phyloP scores from a whole-genome alignment of 2,797 vertebrate species.

The Cheirogaleus major region DNA sequence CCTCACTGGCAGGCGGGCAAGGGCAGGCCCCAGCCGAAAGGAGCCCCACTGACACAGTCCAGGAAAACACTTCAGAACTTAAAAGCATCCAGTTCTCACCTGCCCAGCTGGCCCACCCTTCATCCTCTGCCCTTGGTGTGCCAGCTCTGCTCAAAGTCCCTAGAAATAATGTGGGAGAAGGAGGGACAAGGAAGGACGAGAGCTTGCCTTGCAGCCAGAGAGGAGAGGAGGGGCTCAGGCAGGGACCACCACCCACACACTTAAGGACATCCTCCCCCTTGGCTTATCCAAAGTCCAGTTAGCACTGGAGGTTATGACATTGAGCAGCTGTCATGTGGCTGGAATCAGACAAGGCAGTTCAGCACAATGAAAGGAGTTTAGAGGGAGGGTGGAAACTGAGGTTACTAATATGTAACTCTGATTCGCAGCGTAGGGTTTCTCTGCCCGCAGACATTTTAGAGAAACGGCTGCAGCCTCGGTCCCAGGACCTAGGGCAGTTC shows the following conservation, averaged over 20 bases:
- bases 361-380: not conserved
- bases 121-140: not conserved
- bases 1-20: not conserved
- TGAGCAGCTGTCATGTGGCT: not conserved
- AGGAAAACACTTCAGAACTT: not conserved
- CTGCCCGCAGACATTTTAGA: not conserved
- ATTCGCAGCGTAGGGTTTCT: not conserved
- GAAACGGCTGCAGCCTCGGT: not conserved
- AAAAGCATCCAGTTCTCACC: not conserved
- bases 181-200: not conserved
- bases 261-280: not conserved
- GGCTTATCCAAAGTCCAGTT: not conserved
- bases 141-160: not conserved
- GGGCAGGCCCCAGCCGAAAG: not conserved
- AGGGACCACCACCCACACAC: not conserved
- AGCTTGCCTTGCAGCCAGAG: not conserved
- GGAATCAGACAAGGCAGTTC: not conserved
- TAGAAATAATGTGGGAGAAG: not conserved
- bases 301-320: not conserved
- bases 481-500: not conserved
- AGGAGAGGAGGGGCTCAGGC: not conserved
- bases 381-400: not conserved
- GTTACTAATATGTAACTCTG: not conserved
- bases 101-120: not conserved
- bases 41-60: not conserved